These are phyloP conservation scores for Heliothis virescens DNA, from an alignment of 1,140 invertebrate species.

Conservation along the genomic window DNA sequence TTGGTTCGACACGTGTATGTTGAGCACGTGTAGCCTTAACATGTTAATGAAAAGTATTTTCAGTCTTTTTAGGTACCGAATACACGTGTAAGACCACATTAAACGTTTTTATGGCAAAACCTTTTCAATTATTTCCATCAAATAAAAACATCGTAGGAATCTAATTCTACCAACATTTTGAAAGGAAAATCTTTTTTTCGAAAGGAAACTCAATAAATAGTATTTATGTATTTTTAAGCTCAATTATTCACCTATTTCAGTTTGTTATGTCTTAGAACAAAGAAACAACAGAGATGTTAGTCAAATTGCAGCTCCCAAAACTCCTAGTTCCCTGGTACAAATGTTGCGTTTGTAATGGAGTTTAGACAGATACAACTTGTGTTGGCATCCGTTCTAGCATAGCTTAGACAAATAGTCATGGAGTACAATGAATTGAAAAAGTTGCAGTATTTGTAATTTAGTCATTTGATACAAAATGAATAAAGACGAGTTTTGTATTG, in stretches of 20 bases:
- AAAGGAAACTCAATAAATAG: no score
- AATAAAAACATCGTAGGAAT: no score
- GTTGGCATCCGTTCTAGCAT: constrained; percentile 13
- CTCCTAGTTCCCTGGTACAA: constrained; percentile 15
- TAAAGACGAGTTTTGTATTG: no score
- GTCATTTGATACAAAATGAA: not conserved
- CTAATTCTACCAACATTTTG: no score
- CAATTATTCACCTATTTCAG: no score
- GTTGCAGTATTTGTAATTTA: not conserved
- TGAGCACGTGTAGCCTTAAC: no score
- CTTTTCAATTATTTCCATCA: no score
- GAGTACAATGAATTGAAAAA: not conserved
- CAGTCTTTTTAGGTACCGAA: no score
- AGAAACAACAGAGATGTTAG: constrained; percentile 12
- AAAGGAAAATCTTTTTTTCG: no score
- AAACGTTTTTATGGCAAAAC: no score
- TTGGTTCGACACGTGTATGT: not conserved
- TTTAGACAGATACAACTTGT: constrained; percentile 37
- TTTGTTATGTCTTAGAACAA: not conserved
- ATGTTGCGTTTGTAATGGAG: constrained; percentile 29
- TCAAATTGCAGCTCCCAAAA: constrained; percentile 12
- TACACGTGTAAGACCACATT: no score
- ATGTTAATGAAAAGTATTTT: not conserved
- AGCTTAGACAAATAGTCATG: constrained; percentile 10
- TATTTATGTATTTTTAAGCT: no score